phyloP scores from a whole-genome alignment of 2,888 invertebrate species.

The Ryuthela nishihirai region DNA sequence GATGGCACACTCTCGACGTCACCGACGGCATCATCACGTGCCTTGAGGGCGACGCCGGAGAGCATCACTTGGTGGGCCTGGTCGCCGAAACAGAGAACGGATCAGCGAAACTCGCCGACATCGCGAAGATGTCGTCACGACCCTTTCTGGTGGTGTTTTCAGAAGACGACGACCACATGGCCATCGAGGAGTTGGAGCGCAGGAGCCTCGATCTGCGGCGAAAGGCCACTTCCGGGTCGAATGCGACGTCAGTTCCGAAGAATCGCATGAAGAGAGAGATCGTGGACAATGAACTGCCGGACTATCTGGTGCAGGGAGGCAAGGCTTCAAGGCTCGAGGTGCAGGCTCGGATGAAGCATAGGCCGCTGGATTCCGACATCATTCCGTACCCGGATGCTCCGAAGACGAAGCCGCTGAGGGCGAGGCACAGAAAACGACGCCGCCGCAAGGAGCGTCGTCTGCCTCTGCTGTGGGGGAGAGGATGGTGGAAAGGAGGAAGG shows the following conservation, averaged over 20 bases:
- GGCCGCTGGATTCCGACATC: constrained; percentile 16
- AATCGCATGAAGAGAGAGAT: constrained; percentile 2
- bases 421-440: constrained; percentile 21
- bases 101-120: no score
- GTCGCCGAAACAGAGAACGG: constrained; percentile 8
- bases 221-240: background rate
- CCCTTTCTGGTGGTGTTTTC: constrained; percentile 34
- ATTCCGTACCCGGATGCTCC: constrained; percentile 17
- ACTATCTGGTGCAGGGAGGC: constrained; percentile 18
- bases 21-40: constrained; percentile 31
- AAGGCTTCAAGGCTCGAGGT: constrained; percentile 12
- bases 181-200: constrained; percentile 23
- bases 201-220: background rate
- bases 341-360: constrained; percentile 21
- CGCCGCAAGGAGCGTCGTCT: constrained; percentile 22
- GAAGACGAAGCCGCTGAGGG: constrained; percentile 14
- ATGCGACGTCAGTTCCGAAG: background rate
- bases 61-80: constrained; percentile 25
- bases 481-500: background rate
- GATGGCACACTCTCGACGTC: constrained; percentile 27
- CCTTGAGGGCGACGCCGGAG: constrained; percentile 24
- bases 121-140: constrained; percentile 14
- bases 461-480: constrained; percentile 27
- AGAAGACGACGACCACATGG: constrained; percentile 27
- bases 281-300: constrained; percentile 29